Evolutionary conservation across 2,113 vertebrate species (phyloP).

Genomic region (Scomber colias): DNA sequence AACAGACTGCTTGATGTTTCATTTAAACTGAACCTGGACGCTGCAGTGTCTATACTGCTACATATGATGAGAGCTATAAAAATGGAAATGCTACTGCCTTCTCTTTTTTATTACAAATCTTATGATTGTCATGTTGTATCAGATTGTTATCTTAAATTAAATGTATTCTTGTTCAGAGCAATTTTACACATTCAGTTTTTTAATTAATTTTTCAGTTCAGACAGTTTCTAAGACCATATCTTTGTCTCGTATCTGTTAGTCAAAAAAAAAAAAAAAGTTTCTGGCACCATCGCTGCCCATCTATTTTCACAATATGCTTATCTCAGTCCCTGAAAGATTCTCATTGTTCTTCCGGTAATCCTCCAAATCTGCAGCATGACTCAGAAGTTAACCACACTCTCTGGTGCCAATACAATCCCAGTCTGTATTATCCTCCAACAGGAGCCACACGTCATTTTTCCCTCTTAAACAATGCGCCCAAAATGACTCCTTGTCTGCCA

Average conservation of each 20-base stretch:
- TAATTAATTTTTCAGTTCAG: constrained; percentile 73
- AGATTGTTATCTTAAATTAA: constrained; percentile 33
- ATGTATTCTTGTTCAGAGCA: constrained; percentile 50
- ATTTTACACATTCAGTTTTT: constrained; percentile 49
- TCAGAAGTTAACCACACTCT: constrained; percentile 77
- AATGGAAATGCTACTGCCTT: constrained; percentile 13
- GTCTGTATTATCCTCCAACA: constrained; percentile 70
- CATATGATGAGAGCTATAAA: constrained; percentile 9
- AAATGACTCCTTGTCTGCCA: constrained; percentile 75
- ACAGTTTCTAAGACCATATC: constrained; percentile 62
- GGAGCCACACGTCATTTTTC: constrained; percentile 58
- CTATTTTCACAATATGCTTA: constrained; percentile 82
- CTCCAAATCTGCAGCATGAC: constrained; percentile 81
- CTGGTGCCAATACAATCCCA: constrained; percentile 70
- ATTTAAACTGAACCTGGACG: constrained; percentile 48
- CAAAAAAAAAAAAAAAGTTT: constrained; percentile 63
- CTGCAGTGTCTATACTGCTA: constrained; percentile 10
- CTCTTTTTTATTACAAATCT: constrained; percentile 38
- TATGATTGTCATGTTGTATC: constrained; percentile 37
- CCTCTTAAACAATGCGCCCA: constrained; percentile 66
- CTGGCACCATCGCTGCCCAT: constrained; percentile 68
- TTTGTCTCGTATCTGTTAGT: constrained; percentile 63
- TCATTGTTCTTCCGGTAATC: constrained; percentile 82
- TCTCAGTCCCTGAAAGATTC: constrained; percentile 79
- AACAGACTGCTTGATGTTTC: constrained; percentile 36